Conservation (phyloP, 2,797 vertebrate genomes). For the Coccyzus lansbergi region DNA sequence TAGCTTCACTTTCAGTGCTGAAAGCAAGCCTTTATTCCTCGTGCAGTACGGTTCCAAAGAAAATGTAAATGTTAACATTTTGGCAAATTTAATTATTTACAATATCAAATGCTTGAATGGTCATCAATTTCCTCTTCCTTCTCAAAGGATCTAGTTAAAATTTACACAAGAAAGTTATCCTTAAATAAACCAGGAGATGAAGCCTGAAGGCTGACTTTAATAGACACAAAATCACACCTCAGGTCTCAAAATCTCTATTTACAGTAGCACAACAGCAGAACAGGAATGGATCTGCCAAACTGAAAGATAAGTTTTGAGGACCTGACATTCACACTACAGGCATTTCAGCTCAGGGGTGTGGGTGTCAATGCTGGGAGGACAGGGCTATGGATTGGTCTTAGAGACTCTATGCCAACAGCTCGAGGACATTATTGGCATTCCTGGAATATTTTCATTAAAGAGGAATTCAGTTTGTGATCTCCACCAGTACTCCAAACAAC, state of each 20-base stretch:
- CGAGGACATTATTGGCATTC: not conserved
- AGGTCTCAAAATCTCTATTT: not conserved
- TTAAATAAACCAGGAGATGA: not conserved
- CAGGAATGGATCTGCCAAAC: not conserved
- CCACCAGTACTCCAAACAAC: not conserved
- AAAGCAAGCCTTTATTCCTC: slow-evolving; percentile 18
- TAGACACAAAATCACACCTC: not conserved
- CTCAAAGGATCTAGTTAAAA: slow-evolving; percentile 4
- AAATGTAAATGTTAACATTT: not conserved
- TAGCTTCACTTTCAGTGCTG: slow-evolving; percentile 1
- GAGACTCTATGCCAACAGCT: not conserved
- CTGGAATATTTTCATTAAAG: not conserved
- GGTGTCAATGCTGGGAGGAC: not conserved
- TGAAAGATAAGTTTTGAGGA: rapidly evolving
- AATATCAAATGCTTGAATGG: not conserved
- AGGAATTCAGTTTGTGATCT: not conserved
- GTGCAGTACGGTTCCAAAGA: not conserved
- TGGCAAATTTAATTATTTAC: slow-evolving; percentile 42
- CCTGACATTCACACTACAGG: not conserved
- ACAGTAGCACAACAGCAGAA: not conserved
- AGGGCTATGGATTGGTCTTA: not conserved
- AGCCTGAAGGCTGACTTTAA: not conserved
- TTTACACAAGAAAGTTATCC: not conserved
- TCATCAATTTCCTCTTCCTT: not conserved
- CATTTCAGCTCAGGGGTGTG: not conserved